Evolutionary conservation across 2,797 vertebrate genomes (phyloP).

Genomic region (Centropyge bicolor): DNA sequence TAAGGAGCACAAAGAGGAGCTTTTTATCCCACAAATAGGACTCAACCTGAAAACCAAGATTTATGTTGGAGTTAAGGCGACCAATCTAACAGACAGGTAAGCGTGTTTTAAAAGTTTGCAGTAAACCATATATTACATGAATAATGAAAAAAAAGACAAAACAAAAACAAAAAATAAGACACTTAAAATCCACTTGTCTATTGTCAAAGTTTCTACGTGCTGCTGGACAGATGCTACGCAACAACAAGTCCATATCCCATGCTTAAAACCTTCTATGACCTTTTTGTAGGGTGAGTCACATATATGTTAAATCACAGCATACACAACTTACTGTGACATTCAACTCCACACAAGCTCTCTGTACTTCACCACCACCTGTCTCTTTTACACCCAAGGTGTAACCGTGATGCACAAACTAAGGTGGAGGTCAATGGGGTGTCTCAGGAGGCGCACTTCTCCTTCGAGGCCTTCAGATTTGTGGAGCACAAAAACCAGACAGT

Average conservation of each 20-base stretch:
- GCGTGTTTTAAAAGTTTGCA: neutral
- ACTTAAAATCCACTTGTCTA: conserved; percentile 18
- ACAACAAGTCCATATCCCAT: conserved; percentile 62
- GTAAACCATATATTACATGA: neutral
- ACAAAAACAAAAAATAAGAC: too few relatives aligned
- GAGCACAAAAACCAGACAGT: conserved; percentile 76
- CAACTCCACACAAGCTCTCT: neutral
- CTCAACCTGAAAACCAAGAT: conserved; percentile 83
- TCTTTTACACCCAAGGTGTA: conserved; percentile 68
- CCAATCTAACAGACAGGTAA: conserved; percentile 82
- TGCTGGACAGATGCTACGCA: conserved; percentile 83
- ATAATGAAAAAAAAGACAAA: neutral
- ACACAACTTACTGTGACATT: neutral
- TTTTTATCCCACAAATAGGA: conserved; percentile 77
- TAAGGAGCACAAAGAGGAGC: neutral
- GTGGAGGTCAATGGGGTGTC: conserved; percentile 67
- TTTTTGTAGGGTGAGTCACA: conserved; percentile 83
- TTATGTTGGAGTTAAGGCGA: conserved; percentile 82
- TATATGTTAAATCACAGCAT: neutral
- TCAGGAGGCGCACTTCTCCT: conserved; percentile 74
- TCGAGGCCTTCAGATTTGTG: conserved; percentile 84
- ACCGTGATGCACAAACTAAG: conserved; percentile 72
- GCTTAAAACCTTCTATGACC: conserved; percentile 65
- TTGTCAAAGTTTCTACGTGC: conserved; percentile 78
- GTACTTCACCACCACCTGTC: neutral